Base-by-base conservation (phyloP, 2,888 invertebrate species). In the Heliconius charithonia region DNA sequence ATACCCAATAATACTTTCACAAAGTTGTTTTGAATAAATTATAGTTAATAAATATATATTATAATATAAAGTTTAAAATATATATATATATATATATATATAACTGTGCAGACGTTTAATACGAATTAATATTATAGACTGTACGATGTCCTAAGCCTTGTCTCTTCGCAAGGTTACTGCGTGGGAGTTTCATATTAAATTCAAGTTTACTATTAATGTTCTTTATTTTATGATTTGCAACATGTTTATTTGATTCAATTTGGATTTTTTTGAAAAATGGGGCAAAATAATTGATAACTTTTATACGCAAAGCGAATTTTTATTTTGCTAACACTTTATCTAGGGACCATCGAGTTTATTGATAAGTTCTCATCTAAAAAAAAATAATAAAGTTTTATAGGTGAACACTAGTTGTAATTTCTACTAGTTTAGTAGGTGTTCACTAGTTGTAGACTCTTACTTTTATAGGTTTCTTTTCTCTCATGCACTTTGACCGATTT, bases 141-240 rank as follows among this genome's bases (percentile, higher is more conserved):
- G 37, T n/a, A 4, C 12, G 6, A 32, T 67, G 67, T 67, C 67
- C 67, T 67, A 67, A 67, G 25, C 67, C 41, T 37, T 67, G 67
- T 41, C 67, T 67, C 4, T n/a, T 41, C 4, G 0, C 67, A 37
- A 67, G 67, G 67, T 67, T 22, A 41, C 37, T n/a, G n/a, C 67
- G 37, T 67, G 41, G 37, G 37, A 67, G 32, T 22, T 37, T n/a
- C n/a, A 41, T 67, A 37, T 67, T 67, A 67, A 37, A 67, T n/a
- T 67, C 4, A 67, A 67, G 37, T 67, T 67, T 66, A 66, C n/a
- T 66, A 22, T 59, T 45, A 13, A 45, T 45, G 13, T 45, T 37
- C 65, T 66, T 16, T 32, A 32, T 65, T 65, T 65, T 65, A 29
- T 9, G 27, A 66, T 4, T 7, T 65, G 27, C 7, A 65, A 65